phyloP scores from a whole-genome alignment of 2,888 invertebrate species.

The Meteorus cinctellus region DNA sequence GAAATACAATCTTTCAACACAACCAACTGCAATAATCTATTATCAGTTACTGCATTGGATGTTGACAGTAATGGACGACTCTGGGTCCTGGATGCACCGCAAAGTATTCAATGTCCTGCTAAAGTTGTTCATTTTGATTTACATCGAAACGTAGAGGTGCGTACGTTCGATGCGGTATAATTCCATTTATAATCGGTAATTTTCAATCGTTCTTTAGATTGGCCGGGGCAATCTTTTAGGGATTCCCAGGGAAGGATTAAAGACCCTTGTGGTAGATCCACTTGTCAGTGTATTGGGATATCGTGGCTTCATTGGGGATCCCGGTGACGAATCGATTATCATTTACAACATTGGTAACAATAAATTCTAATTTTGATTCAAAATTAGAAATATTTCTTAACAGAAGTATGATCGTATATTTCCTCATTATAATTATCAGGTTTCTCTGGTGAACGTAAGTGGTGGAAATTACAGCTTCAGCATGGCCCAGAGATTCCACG shows the following conservation, averaged over 20 bases:
- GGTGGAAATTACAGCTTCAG: conserved; percentile 64
- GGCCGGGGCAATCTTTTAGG: conserved; percentile 56
- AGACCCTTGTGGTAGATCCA: conserved; percentile 67
- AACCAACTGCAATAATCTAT: conserved; percentile 66
- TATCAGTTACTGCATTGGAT: conserved; percentile 70
- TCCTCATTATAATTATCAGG: conserved; percentile 43
- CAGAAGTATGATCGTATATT: not conserved
- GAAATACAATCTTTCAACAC: conserved; percentile 22
- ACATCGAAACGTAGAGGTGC: conserved; percentile 63
- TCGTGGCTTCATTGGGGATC: conserved; percentile 70
- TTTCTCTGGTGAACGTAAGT: conserved; percentile 63
- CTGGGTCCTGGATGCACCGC: conserved; percentile 74
- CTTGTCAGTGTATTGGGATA: conserved; percentile 56
- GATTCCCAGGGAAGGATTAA: conserved; percentile 60
- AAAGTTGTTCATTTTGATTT: conserved; percentile 73
- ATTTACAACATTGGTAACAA: conserved; percentile 55
- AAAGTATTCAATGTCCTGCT: conserved; percentile 63
- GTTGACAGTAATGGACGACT: conserved; percentile 71
- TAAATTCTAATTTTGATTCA: not conserved
- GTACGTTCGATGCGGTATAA: not conserved
- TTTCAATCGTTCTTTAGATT: conserved; percentile 46
- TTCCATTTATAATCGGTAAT: not conserved
- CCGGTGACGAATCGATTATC: conserved; percentile 62
- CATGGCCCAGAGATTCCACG: conserved; percentile 48
- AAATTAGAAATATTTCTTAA: not conserved